phyloP scores from a whole-genome alignment of 2,888 invertebrate genomes.

The Cheilosia urbana region DNA sequence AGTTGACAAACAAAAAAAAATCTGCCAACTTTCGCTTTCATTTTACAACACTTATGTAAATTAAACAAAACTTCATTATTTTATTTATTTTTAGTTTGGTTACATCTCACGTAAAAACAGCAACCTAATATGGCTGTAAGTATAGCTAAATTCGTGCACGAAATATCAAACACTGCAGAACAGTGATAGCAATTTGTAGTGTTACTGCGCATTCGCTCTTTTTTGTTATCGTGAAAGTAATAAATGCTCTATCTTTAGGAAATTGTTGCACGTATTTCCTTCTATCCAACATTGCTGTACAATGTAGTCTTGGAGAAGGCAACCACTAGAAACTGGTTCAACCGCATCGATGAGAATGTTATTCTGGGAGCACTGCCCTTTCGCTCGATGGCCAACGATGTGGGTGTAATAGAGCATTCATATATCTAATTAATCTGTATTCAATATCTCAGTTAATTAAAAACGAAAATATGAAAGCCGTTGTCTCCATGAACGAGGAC shows the following conservation, averaged over 20 bases:
- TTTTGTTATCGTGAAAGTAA: slow-evolving; percentile 36
- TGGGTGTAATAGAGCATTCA: slow-evolving; percentile 82
- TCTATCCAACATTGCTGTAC: slow-evolving; percentile 97
- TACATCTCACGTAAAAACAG: slow-evolving; percentile 7
- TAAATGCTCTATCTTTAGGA: slow-evolving; percentile 64
- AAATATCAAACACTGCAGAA: slow-evolving; percentile 15
- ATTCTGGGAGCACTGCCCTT: slow-evolving; percentile 98
- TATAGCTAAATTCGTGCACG: slow-evolving; percentile 24
- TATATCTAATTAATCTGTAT: not conserved
- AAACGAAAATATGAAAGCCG: slow-evolving; percentile 96
- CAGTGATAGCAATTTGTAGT: not conserved
- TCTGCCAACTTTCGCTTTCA: not conserved
- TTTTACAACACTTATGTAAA: slow-evolving; percentile 35
- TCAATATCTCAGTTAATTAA: slow-evolving; percentile 88
- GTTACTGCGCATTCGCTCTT: not conserved
- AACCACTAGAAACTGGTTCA: slow-evolving; percentile 94
- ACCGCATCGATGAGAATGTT: slow-evolving; percentile 96
- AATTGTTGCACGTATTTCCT: slow-evolving; percentile 95
- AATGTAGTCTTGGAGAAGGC: slow-evolving; percentile 97
- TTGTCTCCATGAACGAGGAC: slow-evolving; percentile 98
- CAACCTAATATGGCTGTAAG: slow-evolving; percentile 59
- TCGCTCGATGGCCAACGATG: slow-evolving; percentile 92
- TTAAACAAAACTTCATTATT: slow-evolving; percentile 17
- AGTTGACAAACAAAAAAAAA: slow-evolving; percentile 8
- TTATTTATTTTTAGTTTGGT: slow-evolving; percentile 8